Evolutionary conservation across 2,113 vertebrate species (phyloP).

Genomic region (Zosterops borbonicus): DNA sequence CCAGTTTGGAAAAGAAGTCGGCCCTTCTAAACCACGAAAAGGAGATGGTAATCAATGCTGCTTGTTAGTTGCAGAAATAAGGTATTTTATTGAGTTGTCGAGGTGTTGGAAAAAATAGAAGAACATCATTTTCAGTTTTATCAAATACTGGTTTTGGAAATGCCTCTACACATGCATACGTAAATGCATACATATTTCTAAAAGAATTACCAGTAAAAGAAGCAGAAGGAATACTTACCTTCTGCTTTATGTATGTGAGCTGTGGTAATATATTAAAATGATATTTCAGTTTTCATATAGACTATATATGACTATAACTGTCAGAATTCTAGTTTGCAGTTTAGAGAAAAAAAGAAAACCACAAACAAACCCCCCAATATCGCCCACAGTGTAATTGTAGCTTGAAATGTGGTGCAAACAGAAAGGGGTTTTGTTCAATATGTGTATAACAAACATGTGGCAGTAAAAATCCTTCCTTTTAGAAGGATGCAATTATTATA

Average conservation of each 20-base stretch:
- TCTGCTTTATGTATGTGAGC: not conserved
- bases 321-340: not conserved
- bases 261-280: not conserved
- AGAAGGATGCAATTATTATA: not conserved
- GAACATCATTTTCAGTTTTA: not conserved
- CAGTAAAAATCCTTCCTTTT: not conserved
- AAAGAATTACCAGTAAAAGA: not conserved
- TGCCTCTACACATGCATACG: not conserved
- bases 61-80: not conserved
- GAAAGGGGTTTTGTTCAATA: not conserved
- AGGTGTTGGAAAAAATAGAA: not conserved
- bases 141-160: not conserved
- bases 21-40: conserved; percentile 34
- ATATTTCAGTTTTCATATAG: not conserved
- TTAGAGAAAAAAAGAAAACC: not conserved
- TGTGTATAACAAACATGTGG: not conserved
- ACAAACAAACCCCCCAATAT: rapidly evolving
- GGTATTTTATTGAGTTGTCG: not conserved
- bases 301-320: too few relatives aligned
- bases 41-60: conserved; percentile 69
- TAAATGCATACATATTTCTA: not conserved
- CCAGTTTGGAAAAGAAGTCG: conserved; percentile 54
- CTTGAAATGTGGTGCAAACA: not conserved
- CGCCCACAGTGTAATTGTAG: rapidly evolving
- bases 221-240: not conserved